Conservation (phyloP, 2,888 invertebrate genomes). For the Volucella bombylans region DNA sequence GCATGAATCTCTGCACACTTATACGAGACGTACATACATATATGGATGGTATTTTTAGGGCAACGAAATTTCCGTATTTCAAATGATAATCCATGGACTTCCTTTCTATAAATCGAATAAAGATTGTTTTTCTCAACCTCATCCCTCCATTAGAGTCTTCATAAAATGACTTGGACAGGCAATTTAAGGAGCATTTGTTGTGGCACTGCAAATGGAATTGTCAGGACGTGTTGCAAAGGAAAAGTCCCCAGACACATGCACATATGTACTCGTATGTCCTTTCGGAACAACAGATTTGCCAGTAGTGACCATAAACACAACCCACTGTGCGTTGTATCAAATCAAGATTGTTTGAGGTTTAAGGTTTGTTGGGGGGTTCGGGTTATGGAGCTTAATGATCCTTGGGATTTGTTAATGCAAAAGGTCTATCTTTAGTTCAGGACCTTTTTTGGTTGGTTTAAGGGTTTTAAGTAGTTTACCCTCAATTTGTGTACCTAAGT, state of each 20-base stretch:
- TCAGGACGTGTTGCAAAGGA: conserved; percentile 2
- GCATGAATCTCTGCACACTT: no score
- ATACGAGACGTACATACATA: no score
- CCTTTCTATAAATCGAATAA: neutral
- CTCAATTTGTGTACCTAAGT: conserved; percentile 1
- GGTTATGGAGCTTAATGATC: conserved; percentile 29
- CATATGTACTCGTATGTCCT: conserved; percentile 26
- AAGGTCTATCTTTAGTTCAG: neutral
- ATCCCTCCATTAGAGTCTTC: neutral
- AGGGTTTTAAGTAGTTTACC: conserved; percentile 19
- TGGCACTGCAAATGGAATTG: conserved; percentile 44
- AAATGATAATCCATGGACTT: conserved; percentile 32
- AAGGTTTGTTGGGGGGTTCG: neutral
- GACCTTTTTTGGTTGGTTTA: conserved; percentile 12
- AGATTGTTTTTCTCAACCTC: no score
- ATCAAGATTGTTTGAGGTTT: conserved; percentile 41
- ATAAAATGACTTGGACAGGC: conserved; percentile 27
- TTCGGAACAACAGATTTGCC: neutral
- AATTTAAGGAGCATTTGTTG: conserved; percentile 37
- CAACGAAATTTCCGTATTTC: conserved; percentile 43
- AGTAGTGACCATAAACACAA: neutral
- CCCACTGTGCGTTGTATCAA: conserved; percentile 22
- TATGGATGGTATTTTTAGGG: conserved; percentile 6
- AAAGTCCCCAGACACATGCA: conserved; percentile 3
- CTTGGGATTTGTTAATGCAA: conserved; percentile 46